phyloP scores from a whole-genome alignment of 2,797 vertebrate genomes.

The Remorina albescens region DNA sequence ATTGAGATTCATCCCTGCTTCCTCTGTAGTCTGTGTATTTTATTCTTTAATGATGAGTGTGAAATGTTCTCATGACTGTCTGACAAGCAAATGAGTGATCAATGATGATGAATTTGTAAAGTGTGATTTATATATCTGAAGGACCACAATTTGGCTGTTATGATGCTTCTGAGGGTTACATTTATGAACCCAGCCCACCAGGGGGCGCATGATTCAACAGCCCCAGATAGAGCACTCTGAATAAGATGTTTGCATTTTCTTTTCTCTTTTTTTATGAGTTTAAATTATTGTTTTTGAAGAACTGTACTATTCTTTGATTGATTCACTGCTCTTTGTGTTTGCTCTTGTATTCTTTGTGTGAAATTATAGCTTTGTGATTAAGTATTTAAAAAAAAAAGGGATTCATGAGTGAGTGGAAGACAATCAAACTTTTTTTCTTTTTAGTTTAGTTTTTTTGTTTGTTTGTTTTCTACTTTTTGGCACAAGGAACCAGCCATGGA shows the following conservation, averaged over 20 bases:
- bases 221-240: constrained; percentile 67
- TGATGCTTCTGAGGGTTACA: constrained; percentile 72
- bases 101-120: constrained; percentile 45
- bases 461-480: background rate
- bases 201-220: constrained; percentile 72
- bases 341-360: constrained; percentile 55
- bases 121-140: constrained; percentile 50
- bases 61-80: constrained; percentile 69
- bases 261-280: constrained; percentile 57
- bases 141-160: constrained; percentile 69
- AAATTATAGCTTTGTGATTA: constrained; percentile 57
- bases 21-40: constrained; percentile 49
- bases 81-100: constrained; percentile 57
- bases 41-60: constrained; percentile 78
- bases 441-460: too few species aligned
- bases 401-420: constrained; percentile 59
- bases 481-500: constrained; percentile 26
- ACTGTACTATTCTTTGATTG: constrained; percentile 72
- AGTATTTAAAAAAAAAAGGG: constrained; percentile 43
- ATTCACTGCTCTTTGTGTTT: constrained; percentile 58
- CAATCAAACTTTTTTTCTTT: too few species aligned
- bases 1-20: constrained; percentile 48
- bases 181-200: constrained; percentile 44
- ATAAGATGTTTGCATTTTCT: constrained; percentile 65
- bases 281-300: constrained; percentile 78